Evolutionary conservation across 2,888 invertebrate genomes (phyloP).

Genomic region (Brenthis daphne): DNA sequence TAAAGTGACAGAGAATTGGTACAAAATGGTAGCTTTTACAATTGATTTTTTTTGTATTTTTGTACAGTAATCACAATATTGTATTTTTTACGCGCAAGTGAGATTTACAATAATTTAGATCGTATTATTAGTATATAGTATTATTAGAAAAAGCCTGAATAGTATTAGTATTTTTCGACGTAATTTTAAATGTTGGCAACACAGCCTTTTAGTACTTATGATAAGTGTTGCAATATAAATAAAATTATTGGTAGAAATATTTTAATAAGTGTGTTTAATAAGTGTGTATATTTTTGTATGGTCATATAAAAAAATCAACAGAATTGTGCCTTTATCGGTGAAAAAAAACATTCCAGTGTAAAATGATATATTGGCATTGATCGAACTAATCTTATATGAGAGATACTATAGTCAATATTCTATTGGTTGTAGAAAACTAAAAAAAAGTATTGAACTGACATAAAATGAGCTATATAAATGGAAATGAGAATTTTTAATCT

Average conservation of each 20-base stretch:
- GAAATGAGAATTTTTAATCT: too few species aligned
- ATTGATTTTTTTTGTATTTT: slow-evolving; percentile 1
- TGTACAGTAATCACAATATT: slow-evolving; percentile 17
- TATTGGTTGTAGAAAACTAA: too few species aligned
- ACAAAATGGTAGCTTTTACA: slow-evolving; percentile 17
- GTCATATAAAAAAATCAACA: slow-evolving; percentile 1
- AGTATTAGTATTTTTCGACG: slow-evolving; percentile 32
- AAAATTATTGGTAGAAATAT: slow-evolving; percentile 4
- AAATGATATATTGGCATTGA: neutral
- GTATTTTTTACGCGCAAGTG: slow-evolving; percentile 4
- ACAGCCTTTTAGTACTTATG: slow-evolving; percentile 30
- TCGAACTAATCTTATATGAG: too few species aligned
- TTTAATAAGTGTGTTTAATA: slow-evolving; percentile 2
- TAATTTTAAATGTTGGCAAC: slow-evolving; percentile 28
- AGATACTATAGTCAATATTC: too few species aligned
- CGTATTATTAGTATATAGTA: slow-evolving; percentile 28
- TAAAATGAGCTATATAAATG: too few species aligned
- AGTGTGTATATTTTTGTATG: slow-evolving; percentile 32
- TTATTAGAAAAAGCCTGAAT: slow-evolving; percentile 29
- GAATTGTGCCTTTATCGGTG: slow-evolving; percentile 27
- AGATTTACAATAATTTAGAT: slow-evolving; percentile 4
- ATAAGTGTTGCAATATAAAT: slow-evolving; percentile 25
- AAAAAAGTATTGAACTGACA: too few species aligned
- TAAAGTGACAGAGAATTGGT: neutral
- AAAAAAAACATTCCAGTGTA: slow-evolving; percentile 28